Evolutionary conservation across 2,888 invertebrate species (phyloP).

Genomic region (Aphidius colemani): DNA sequence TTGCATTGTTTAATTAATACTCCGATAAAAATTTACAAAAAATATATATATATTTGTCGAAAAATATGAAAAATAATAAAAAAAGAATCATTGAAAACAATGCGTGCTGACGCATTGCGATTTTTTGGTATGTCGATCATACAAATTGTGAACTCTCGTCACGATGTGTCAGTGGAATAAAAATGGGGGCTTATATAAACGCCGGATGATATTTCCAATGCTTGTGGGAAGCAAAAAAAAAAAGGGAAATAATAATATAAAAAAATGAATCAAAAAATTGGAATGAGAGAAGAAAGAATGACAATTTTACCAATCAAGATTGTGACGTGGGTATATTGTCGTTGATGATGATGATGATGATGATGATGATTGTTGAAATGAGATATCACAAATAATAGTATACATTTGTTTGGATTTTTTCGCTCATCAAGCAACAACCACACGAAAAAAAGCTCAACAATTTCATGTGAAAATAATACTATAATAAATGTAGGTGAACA

Average conservation of each 20-base stretch:
- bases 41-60: too few species aligned
- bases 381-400: not conserved
- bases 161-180: not conserved
- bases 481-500: too few species aligned
- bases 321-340: slow-evolving; percentile 8
- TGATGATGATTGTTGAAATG: slow-evolving; percentile 1
- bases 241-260: too few species aligned
- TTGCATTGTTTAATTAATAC: too few species aligned
- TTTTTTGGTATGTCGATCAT: slow-evolving; percentile 8
- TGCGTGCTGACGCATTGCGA: not conserved
- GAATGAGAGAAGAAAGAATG: too few species aligned
- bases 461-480: too few species aligned
- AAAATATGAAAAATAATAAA: too few species aligned
- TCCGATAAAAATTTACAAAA: too few species aligned
- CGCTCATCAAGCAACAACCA: too few species aligned
- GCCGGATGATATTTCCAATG: slow-evolving; percentile 3
- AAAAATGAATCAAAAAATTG: too few species aligned
- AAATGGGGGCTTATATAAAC: not conserved
- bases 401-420: not conserved
- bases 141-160: not conserved
- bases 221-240: not conserved
- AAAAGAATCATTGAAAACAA: too few species aligned
- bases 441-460: too few species aligned
- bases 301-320: not conserved
- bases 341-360: not conserved